Base-by-base conservation (phyloP, 2,113 vertebrate species). In the Tauraco erythrolophus region DNA sequence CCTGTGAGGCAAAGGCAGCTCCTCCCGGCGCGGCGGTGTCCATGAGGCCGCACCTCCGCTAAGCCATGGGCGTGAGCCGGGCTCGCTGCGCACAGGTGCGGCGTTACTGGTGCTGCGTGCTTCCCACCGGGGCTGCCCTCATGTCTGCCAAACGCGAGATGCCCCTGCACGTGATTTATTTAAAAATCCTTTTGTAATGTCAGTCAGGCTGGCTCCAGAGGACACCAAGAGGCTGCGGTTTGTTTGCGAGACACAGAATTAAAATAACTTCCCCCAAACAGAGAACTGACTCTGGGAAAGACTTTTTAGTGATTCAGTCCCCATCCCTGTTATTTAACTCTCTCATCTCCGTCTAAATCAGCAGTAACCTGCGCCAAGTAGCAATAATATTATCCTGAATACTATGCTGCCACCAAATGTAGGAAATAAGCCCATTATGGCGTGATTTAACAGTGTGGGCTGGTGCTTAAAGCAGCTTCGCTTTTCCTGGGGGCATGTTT, bases 331-430 rank as follows among this genome's bases (percentile, higher is more conserved):
- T 41, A 19, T 45, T 96, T 95, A 93, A 95, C 92, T 85, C 88
- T 43, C 62, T 90, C 95, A 31, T n/a, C 58, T 69, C 94, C 35
- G 18, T 53, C 75, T 7, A 37, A 31, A 18, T 91, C 27, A 43
- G 58, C 70, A 28, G 45, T 53, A 94, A 93, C 94, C 92, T 80
- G 92, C 33, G 13, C 71, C 71, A 43, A 88, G 88, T 65, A 85
- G 65, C 28, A 10, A 27, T 65, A 62, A 54, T 46, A 50, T 62
- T 93, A 93, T 96, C 92, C 85, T 8, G 90, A 94, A 92, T 94
- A 61, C 94, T 96, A 54, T 97, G 96, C 96, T 97, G 97, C 97
- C 97, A 95, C 95, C 97, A 96, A 94, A 97, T 64, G 96, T 95
- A 94, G 83, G 92, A 90, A 96, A 77, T 11, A 35, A 91, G 56